These are phyloP conservation scores for Eristalinus sepulchralis DNA, from an alignment of 2,888 invertebrate species.

Conservation along the genomic window DNA sequence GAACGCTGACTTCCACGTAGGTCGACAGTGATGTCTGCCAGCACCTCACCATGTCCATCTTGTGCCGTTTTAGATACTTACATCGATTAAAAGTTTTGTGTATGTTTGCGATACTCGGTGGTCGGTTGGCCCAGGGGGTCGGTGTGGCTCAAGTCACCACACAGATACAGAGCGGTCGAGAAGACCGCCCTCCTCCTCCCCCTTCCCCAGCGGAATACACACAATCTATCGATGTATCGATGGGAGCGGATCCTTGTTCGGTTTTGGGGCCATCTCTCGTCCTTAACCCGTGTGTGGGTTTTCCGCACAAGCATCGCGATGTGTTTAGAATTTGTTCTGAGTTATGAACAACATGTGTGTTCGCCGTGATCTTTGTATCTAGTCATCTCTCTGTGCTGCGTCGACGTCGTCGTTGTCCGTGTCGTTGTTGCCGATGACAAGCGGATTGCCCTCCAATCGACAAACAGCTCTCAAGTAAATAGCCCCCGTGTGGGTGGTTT, in stretches of 20 bases:
- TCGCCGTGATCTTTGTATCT: constrained; percentile 25
- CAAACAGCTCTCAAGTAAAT: constrained; percentile 65
- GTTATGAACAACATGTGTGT: constrained; percentile 63
- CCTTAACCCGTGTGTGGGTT: constrained; percentile 63
- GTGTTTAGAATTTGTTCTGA: constrained; percentile 69
- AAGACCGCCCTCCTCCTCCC: neutral
- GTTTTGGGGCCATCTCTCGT: neutral
- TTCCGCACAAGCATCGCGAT: constrained; percentile 50
- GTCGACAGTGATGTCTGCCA: constrained; percentile 62
- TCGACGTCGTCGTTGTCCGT: neutral
- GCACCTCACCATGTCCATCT: constrained; percentile 66
- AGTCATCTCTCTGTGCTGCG: constrained; percentile 18
- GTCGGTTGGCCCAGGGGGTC: neutral
- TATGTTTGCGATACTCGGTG: constrained; percentile 17
- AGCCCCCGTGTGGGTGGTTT: constrained; percentile 61
- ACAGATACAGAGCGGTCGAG: neutral
- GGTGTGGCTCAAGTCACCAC: constrained; percentile 30
- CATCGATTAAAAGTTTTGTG: constrained; percentile 59
- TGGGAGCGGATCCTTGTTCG: constrained; percentile 18
- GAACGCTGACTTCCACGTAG: constrained; percentile 63
- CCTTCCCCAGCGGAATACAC: neutral
- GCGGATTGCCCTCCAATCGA: constrained; percentile 55
- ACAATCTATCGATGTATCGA: neutral
- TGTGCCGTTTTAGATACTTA: constrained; percentile 66
- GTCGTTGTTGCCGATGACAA: neutral